Base-by-base conservation (phyloP, 1,140 invertebrate genomes). In the Physella acuta region DNA sequence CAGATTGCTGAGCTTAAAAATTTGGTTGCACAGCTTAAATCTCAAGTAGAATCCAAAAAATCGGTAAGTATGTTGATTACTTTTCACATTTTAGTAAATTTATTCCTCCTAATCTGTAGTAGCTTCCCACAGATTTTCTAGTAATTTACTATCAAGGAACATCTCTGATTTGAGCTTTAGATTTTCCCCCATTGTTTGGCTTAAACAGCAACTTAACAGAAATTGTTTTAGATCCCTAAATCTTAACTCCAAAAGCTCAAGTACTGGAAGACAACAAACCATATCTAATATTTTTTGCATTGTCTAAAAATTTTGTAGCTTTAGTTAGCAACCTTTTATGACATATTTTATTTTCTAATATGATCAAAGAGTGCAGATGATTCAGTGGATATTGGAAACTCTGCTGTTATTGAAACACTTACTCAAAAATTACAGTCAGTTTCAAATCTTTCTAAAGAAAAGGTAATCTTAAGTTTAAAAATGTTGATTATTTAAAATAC, bases 371-470 rank as follows among this genome's bases (percentile, higher is more conserved):
- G 24, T 34, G 30, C 8, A 28, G 53, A 64, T 33, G 65, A 65
- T 36, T 53, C 63, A 33, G 8, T 53, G 0, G 72, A 75, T n/a
- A 59, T 70, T 33, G 65, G 71, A 11, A 69, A 81, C 26, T 72
- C 64, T 17, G 66, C 73, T 58, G 66, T 81, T 3, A 56, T 81
- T 44, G 79, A 79, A 34, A 79, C 73, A 53, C 36, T 81, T 24
- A 73, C 73, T 11, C 72, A 74, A 28, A 73, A 79, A 56, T 63
- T 79, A 44, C 68, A 81, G 34, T 71, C 75, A 37, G 65, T 71
- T 44, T 68, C 68, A 39, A 53, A 75, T 11, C 55, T 72, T n/a
- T 70, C 74, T 14, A 71, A 75, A 58, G 53, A 73, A 31, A 72
- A 76, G 75, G 76, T 79, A 44, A 28, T n/a, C 11, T 55, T 39